These are phyloP conservation scores for Austrolebias charrua DNA, from an alignment of 2,797 vertebrate genomes.

Conservation along the genomic window DNA sequence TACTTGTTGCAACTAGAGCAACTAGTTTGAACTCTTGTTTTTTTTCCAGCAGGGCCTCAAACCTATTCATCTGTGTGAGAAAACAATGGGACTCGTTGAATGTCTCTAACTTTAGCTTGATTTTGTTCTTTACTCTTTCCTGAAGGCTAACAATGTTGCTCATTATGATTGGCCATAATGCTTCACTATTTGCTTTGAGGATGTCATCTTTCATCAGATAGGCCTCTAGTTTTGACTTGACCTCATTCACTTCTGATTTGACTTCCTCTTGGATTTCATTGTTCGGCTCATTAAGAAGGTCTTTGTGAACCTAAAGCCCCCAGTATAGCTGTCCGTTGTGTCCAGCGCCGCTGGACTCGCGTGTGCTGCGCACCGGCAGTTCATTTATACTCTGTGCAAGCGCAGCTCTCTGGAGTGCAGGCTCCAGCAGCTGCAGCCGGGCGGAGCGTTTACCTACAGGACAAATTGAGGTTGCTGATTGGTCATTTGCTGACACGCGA, in stretches of 20 bases:
- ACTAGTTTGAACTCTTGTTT: constrained; percentile 64
- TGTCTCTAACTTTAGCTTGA: constrained; percentile 53
- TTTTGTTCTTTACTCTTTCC: constrained; percentile 47
- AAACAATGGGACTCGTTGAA: constrained; percentile 60
- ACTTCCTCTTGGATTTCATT: constrained; percentile 60
- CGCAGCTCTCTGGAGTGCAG: no score
- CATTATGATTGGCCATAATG: constrained; percentile 61
- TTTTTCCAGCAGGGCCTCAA: constrained; percentile 60
- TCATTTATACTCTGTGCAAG: no score
- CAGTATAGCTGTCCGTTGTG: no score
- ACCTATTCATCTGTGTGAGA: constrained; percentile 58
- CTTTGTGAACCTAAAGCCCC: constrained; percentile 27
- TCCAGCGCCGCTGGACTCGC: no score
- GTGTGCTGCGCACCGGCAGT: no score
- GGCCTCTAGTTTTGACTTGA: constrained; percentile 54
- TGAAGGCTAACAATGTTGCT: constrained; percentile 59
- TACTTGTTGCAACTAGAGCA: constrained; percentile 61
- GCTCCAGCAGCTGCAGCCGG: no score
- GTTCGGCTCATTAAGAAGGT: constrained; percentile 49
- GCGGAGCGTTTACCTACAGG: no score
- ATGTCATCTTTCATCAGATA: constrained; percentile 59
- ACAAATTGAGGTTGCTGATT: no score
- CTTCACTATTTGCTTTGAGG: constrained; percentile 53
- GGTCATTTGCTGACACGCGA: no score
- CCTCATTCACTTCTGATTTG: constrained; percentile 52